Conservation (phyloP, 92 coral and sea anemone genomes). For the Blastomussa wellsi region DNA sequence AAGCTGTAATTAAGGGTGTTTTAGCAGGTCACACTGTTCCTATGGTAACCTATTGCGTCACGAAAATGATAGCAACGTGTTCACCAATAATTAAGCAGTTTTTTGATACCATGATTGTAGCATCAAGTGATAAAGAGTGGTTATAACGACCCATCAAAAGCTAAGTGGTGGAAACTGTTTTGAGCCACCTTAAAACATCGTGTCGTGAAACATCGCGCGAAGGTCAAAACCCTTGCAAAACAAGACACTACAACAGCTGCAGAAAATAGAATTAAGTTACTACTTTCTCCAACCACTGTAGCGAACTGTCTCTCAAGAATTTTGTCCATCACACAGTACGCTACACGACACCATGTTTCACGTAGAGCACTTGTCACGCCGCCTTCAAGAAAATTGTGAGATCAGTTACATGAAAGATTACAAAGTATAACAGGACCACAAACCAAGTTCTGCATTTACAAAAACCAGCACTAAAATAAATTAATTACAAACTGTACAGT, state of each 20-base stretch:
- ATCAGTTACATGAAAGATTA: background rate
- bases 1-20: too few species aligned
- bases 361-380: background rate
- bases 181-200: too few species aligned
- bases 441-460: background rate
- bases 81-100: too few species aligned
- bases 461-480: too few species aligned
- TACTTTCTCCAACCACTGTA: background rate
- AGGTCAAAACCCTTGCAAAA: background rate
- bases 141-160: too few species aligned
- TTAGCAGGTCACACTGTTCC: too few species aligned
- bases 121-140: too few species aligned
- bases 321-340: background rate
- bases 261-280: background rate
- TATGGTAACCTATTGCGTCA: too few species aligned
- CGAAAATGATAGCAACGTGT: too few species aligned
- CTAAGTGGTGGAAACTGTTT: too few species aligned
- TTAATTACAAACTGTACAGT: too few species aligned
- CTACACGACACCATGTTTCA: background rate
- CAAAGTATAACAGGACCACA: background rate
- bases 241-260: background rate
- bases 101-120: too few species aligned
- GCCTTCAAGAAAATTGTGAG: background rate
- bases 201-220: background rate
- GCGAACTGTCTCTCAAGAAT: background rate